Evolutionary conservation across 1,140 invertebrate genomes (phyloP).

Genomic region (Oscheius sp.): DNA sequence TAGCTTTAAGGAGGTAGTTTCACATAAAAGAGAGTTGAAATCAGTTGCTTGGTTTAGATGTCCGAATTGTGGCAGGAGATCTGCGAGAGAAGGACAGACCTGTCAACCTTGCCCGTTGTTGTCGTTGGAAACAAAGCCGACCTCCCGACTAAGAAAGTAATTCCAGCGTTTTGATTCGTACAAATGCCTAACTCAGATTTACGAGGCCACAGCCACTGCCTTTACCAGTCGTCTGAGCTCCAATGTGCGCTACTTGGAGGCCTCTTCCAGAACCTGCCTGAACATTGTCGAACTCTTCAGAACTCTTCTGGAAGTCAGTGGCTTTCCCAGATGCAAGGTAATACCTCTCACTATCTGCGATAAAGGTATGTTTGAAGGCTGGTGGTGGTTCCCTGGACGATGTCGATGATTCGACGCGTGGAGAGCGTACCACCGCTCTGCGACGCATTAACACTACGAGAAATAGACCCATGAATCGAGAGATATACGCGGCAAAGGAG

Average conservation of each 20-base stretch:
- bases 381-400: conserved; percentile 34
- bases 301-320: conserved; percentile 43
- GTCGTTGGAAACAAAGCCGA: conserved; percentile 50
- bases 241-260: conserved; percentile 45
- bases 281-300: conserved; percentile 44
- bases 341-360: neutral
- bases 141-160: conserved; percentile 43
- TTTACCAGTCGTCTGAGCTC: conserved; percentile 49
- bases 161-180: too few relatives aligned
- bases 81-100: conserved; percentile 37
- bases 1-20: conserved; percentile 55
- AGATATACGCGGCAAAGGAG: neutral
- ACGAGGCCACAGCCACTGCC: conserved; percentile 48
- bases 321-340: conserved; percentile 46
- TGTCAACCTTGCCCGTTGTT: conserved; percentile 42
- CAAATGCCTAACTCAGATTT: conserved; percentile 38
- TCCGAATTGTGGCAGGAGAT: conserved; percentile 51
- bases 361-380: conserved; percentile 27
- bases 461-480: conserved; percentile 24
- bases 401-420: neutral
- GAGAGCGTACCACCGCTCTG: conserved; percentile 9
- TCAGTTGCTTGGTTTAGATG: conserved; percentile 39
- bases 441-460: conserved; percentile 34
- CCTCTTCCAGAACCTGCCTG: conserved; percentile 38
- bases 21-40: neutral